A percentile compares a stretch with the other conserved stretches of the same genome.
Conservation (phyloP, 2,113 vertebrate genomes). For the Elaphurus davidianus region DNA sequence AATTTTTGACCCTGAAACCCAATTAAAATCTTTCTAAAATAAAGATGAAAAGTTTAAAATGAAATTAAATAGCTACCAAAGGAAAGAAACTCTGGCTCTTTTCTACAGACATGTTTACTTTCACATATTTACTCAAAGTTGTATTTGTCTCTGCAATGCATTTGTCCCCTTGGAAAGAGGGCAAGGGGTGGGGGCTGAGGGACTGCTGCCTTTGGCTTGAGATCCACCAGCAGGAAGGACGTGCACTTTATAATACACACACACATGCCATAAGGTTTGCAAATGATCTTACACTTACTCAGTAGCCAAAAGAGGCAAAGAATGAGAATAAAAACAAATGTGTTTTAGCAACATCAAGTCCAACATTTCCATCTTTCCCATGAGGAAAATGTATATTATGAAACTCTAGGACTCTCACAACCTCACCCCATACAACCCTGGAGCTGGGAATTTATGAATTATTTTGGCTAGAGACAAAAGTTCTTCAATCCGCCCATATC, state of each 20-base stretch:
- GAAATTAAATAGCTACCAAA: constrained; percentile 40
- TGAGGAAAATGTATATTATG: constrained; percentile 56
- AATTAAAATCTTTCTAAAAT: constrained; percentile 19
- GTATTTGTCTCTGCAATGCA: background rate
- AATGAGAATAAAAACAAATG: constrained; percentile 65
- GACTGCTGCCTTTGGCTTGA: constrained; percentile 38
- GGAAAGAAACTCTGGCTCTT: background rate
- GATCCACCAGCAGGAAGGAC: constrained; percentile 1
- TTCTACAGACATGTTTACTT: constrained; percentile 26
- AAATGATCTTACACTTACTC: constrained; percentile 66
- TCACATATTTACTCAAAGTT: background rate
- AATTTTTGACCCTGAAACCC: constrained; percentile 21
- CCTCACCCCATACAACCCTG: constrained; percentile 39
- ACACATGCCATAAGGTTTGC: constrained; percentile 47
- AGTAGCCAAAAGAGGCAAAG: constrained; percentile 51
- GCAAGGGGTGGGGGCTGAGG: background rate
- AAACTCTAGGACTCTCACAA: constrained; percentile 53
- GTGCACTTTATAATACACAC: background rate
- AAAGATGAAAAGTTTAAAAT: constrained; percentile 34
- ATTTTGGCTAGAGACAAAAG: constrained; percentile 55
- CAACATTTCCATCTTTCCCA: constrained; percentile 19
- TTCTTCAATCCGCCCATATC: background rate
- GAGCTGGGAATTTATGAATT: constrained; percentile 59
- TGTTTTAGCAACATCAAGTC: constrained; percentile 49
- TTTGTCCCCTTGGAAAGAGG: constrained; percentile 18